These are phyloP conservation scores for Spodoptera exigua DNA, from an alignment of 2,888 invertebrate genomes.

Conservation along the genomic window DNA sequence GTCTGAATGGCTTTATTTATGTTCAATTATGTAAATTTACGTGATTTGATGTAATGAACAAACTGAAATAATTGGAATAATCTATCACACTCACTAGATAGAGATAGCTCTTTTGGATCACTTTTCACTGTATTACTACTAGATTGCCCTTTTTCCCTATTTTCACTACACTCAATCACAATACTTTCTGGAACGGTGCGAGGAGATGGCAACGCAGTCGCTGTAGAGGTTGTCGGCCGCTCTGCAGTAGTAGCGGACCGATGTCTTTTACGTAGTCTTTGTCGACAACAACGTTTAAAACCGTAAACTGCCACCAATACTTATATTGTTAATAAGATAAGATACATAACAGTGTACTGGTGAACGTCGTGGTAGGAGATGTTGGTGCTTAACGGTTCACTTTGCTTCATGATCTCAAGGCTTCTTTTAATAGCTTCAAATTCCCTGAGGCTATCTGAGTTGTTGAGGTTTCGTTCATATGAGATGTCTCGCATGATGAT, in stretches of 20 bases:
- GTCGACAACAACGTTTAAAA: constrained; percentile 1
- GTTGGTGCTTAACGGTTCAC: constrained; percentile 3
- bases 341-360: constrained; percentile 3
- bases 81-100: constrained; percentile 16
- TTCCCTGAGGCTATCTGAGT: background rate
- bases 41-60: too few species aligned
- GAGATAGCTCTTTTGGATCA: background rate
- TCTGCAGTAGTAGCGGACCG: background rate
- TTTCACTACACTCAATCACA: constrained; percentile 5
- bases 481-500: background rate
- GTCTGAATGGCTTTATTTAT: too few species aligned
- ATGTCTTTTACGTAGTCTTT: constrained; percentile 1
- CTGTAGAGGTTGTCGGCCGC: background rate
- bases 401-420: constrained; percentile 4
- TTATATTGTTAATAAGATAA: background rate
- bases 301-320: background rate
- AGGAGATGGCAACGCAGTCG: constrained; percentile 1
- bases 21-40: too few species aligned
- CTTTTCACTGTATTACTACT: constrained; percentile 9
- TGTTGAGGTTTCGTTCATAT: background rate
- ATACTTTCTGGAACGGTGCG: constrained; percentile 3
- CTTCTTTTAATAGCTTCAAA: constrained; percentile 6
- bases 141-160: constrained; percentile 4
- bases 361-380: constrained; percentile 6
- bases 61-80: too few species aligned